These are phyloP conservation scores for Coecobrya sp. DNA, from an alignment of 2,888 invertebrate species.

Conservation along the genomic window DNA sequence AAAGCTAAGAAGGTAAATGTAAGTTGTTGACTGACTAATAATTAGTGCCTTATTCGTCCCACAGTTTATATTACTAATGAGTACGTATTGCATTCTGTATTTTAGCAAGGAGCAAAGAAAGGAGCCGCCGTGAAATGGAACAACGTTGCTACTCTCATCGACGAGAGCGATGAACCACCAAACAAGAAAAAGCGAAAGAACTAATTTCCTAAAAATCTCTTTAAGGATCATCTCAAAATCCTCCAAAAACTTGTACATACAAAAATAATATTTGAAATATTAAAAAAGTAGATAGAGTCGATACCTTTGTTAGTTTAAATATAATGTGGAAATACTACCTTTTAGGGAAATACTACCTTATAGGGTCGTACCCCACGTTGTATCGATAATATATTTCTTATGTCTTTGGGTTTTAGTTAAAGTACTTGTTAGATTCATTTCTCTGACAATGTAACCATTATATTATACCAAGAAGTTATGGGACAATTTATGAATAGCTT, in stretches of 20 bases:
- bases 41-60: not conserved
- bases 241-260: conserved; percentile 6
- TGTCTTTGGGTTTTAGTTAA: too few species aligned
- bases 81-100: conserved; percentile 41
- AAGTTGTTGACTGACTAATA: not conserved
- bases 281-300: not conserved
- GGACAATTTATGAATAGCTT: not conserved
- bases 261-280: conserved; percentile 12
- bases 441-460: not conserved
- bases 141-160: conserved; percentile 83
- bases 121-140: conserved; percentile 82
- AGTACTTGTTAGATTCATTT: not conserved
- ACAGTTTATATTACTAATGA: not conserved
- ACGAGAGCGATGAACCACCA: conserved; percentile 76
- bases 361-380: too few species aligned
- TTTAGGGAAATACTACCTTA: too few species aligned
- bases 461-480: not conserved
- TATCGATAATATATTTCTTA: too few species aligned
- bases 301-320: too few species aligned
- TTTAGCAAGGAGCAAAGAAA: conserved; percentile 82
- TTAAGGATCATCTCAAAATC: conserved; percentile 15
- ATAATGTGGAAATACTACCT: too few species aligned
- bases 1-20: conserved; percentile 84
- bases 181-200: conserved; percentile 83
- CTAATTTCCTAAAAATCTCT: conserved; percentile 42